Evolutionary conservation across 2,888 invertebrate genomes (phyloP), one percentile per base, ranked within the genome.

Genomic region (Rambutsinella grinnellia): DNA sequence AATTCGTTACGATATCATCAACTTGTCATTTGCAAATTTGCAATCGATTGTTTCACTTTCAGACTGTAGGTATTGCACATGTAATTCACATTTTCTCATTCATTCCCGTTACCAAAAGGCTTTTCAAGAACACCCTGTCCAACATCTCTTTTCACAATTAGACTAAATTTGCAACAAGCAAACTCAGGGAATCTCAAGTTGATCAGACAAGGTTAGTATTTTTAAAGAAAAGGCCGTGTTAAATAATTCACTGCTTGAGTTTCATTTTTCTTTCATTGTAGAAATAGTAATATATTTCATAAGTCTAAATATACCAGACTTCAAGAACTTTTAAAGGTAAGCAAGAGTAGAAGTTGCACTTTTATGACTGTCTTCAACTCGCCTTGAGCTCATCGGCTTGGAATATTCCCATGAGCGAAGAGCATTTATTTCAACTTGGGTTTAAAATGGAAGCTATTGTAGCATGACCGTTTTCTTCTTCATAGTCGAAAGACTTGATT

Each of bases 401-500:
- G 62, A 67, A 74, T 67, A 74, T 74, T 74, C 74, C 61, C 61
- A 67, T 62, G 57, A 71, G 36, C 24, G 54, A 36, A 57, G 62
- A 63, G 47, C 47, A 36, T 26, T n/a, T 58, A 58, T 46, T 61
- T 61, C 67, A 67, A 26, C 57, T 65, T 44, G 67, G 56, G 60
- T 67, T 62, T n/a, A n/a, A n/a, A n/a, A 69, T 69, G 63, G 69
- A 69, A 65, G 53, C 69, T 76, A 65, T 63, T 76, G 69, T 76
- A 69, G 76, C 76, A 76, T 69, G 76, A 69, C 76, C 69, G 57
- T 68, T 67, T 67, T 74, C 61, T 61, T 74, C 61, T 74, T 74
- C 54, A 54, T 67, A 44, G 51, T 54, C 54, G n/a, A n/a, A 71
- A 58, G 60, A 60, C 26, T 54, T 44, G 47, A 72, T 72, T 65